Evolutionary conservation across 1,140 invertebrate species (phyloP).

Genomic region (Daktulosphaira vitifoliae): DNA sequence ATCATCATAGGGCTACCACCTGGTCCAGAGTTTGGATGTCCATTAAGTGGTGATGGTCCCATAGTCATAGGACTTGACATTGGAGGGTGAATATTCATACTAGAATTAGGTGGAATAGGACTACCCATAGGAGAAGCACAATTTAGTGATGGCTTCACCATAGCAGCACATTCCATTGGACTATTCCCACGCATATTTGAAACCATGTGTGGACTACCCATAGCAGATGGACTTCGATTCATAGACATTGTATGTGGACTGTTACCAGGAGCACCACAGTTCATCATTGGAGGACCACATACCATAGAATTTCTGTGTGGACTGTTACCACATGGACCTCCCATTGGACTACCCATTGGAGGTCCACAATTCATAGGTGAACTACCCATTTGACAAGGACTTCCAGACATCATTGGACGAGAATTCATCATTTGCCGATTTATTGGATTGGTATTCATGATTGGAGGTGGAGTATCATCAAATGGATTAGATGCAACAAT

Average conservation of each 20-base stretch:
- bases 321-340: constrained; percentile 41
- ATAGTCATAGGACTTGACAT: constrained; percentile 47
- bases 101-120: constrained; percentile 38
- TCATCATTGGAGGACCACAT: constrained; percentile 44
- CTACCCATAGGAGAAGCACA: constrained; percentile 41
- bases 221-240: constrained; percentile 38
- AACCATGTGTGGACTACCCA: constrained; percentile 40
- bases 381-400: constrained; percentile 48
- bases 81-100: constrained; percentile 44
- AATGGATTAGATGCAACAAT: constrained; percentile 92
- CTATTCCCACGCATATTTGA: constrained; percentile 46
- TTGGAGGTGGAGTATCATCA: constrained; percentile 74
- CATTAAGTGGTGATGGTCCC: constrained; percentile 35
- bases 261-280: constrained; percentile 43
- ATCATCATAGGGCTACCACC: constrained; percentile 29
- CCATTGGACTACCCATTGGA: constrained; percentile 55
- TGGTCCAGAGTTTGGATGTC: constrained; percentile 39
- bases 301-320: constrained; percentile 37
- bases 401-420: constrained; percentile 42
- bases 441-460: constrained; percentile 49
- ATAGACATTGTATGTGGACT: constrained; percentile 41
- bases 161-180: constrained; percentile 38
- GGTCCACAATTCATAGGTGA: constrained; percentile 51
- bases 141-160: constrained; percentile 17
- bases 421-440: constrained; percentile 43